Percentiles rank a stretch among this genome's conserved stretches.
These are phyloP conservation scores for Euura saliciscinereae DNA, from an alignment of 1,140 invertebrate species.

Conservation along the genomic window DNA sequence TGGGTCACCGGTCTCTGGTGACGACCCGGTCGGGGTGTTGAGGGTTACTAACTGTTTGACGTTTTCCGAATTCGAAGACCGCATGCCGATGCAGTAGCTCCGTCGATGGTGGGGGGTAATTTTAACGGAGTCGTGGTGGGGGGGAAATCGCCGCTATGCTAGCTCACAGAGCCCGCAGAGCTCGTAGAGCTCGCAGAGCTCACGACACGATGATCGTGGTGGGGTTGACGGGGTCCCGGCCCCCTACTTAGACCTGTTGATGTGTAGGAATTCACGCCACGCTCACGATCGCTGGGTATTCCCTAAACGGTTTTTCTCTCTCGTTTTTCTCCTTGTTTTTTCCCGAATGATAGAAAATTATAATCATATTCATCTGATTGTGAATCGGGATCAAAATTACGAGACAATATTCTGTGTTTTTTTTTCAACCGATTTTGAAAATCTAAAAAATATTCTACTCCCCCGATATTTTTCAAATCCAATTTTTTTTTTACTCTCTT, in stretches of 20 bases:
- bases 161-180: slow-evolving; percentile 16
- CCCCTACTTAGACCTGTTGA: slow-evolving; percentile 56
- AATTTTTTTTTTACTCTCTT: too few species aligned
- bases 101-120: slow-evolving; percentile 41
- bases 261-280: slow-evolving; percentile 58
- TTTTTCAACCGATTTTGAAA: too few species aligned
- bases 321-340: too few species aligned
- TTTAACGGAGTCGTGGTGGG: slow-evolving; percentile 30
- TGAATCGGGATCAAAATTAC: too few species aligned
- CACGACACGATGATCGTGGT: slow-evolving; percentile 37
- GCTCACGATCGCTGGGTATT: slow-evolving; percentile 17
- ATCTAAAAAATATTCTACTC: too few species aligned
- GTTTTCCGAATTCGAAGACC: slow-evolving; percentile 57
- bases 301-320: neutral
- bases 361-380: too few species aligned
- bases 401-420: too few species aligned
- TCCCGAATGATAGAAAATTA: too few species aligned
- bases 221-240: slow-evolving; percentile 16
- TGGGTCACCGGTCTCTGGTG: slow-evolving; percentile 5
- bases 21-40: slow-evolving; percentile 38
- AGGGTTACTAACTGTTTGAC: slow-evolving; percentile 59
- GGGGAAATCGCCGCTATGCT: slow-evolving; percentile 26
- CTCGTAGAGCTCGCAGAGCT: neutral
- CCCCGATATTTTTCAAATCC: too few species aligned
- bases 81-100: slow-evolving; percentile 58